Base-by-base conservation (phyloP, 2,797 vertebrate genomes). In the Hypotaenidia okinawae region DNA sequence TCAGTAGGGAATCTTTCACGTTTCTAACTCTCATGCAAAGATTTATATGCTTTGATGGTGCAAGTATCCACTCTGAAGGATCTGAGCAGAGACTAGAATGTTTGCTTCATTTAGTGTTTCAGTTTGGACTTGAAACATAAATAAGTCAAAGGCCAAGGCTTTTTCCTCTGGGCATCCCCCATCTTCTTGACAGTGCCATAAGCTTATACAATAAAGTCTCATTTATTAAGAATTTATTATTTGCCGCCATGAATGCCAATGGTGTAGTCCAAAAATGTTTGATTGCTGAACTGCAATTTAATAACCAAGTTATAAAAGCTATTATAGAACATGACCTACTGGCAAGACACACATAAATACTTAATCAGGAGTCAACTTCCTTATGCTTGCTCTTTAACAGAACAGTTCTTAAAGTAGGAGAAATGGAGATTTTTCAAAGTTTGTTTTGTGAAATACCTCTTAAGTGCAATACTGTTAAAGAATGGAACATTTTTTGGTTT, bases 261-360 rank as follows among this genome's bases (percentile, higher is more conserved):
- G n/a, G 59, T 70, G 27, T 58, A 55, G 11, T 41, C 43, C 30
- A 94, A 91, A 94, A 95, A 78, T 82, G 33, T 87, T 95, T 96
- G 77, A 89, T 62, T 70, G 27, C 45, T 90, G 85, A 92, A 77
- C 61, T 80, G 54, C 69, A 96, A 86, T 96, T 96, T 97, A 96
- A 95, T 90, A 96, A 94, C 51, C 21, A 89, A 81, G 72, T 89
- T 86, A 90, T 92, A 95, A 97, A 94, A 94, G 33, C 32, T 90
- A 45, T 75, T 89, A 84, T 51, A 94, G 91, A 97, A 92, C 59
- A 80, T 47, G 62, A 94, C 75, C 74, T 87, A 63, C 14, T 83
- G 59, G 58, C 57, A 58, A 96, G 73, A 59, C 30, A 72, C 35
- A 87, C 6, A 41, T 94, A 80, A 95, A 96, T 97, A 96, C 95